Conservation (phyloP, 1,140 invertebrate genomes). For the Lucilia sericata region DNA sequence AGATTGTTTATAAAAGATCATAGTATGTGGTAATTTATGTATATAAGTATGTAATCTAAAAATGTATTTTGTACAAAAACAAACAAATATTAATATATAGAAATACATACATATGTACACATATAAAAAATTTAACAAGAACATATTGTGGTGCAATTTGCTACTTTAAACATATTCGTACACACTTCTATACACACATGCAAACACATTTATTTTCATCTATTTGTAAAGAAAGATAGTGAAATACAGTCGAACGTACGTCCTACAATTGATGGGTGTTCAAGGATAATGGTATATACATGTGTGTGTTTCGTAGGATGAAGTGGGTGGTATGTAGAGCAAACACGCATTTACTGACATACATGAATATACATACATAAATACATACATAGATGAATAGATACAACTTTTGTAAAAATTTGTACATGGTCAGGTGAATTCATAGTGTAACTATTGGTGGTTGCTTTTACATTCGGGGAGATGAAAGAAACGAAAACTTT, state of each 20-base stretch:
- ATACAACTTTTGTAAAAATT: not conserved
- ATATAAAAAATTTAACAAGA: conserved; percentile 37
- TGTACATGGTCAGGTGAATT: conserved; percentile 35
- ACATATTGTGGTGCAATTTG: conserved; percentile 41
- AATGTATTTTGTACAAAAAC: conserved; percentile 25
- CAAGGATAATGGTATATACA: conserved; percentile 34
- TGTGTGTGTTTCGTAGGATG: not conserved
- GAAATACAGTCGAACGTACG: not conserved
- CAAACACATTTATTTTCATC: not conserved
- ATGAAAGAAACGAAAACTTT: not conserved
- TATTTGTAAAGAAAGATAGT: not conserved
- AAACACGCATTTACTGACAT: not conserved
- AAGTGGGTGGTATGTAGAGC: not conserved
- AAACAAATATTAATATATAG: conserved; percentile 20
- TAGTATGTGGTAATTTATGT: conserved; percentile 38
- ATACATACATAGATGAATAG: too few species aligned
- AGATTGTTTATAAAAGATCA: not conserved
- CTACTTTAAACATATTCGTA: not conserved
- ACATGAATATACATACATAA: not conserved
- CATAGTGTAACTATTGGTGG: not conserved
- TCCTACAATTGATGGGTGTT: conserved; percentile 26
- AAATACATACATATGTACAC: too few species aligned
- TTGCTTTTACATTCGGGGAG: not conserved
- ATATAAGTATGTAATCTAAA: conserved; percentile 37
- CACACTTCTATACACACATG: not conserved